Evolutionary conservation across 2,888 invertebrate species (phyloP).

Genomic region (Macroteleia sp.): DNA sequence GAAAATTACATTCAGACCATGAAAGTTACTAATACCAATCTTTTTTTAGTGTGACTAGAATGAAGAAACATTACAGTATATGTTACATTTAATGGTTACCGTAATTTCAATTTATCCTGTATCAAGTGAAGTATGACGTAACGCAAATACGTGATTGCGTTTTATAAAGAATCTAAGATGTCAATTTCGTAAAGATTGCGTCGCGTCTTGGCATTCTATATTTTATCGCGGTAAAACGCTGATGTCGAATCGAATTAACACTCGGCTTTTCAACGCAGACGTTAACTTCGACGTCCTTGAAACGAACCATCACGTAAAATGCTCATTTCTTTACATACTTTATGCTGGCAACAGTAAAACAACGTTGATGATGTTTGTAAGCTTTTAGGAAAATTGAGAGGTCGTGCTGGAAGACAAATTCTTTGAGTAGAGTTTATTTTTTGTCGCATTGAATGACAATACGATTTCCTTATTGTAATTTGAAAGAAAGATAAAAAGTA

Average conservation of each 20-base stretch:
- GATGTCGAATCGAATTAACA: conserved; percentile 56
- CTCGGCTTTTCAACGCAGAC: conserved; percentile 45
- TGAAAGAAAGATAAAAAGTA: too few species aligned
- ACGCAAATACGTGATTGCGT: conserved; percentile 39
- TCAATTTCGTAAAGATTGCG: conserved; percentile 47
- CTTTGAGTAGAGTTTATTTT: too few species aligned
- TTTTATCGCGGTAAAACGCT: conserved; percentile 37
- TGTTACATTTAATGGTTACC: conserved; percentile 47
- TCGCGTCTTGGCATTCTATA: conserved; percentile 29
- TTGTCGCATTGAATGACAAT: too few species aligned
- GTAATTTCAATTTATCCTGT: conserved; percentile 46
- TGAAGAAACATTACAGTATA: conserved; percentile 12
- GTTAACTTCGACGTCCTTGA: conserved; percentile 59
- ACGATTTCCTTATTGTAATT: too few species aligned
- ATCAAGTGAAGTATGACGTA: conserved; percentile 50
- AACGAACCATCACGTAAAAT: conserved; percentile 51
- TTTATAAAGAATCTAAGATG: conserved; percentile 35
- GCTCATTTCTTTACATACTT: conserved; percentile 43
- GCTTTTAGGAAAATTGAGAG: conserved; percentile 36
- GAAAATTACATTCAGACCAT: conserved; percentile 39
- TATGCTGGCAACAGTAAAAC: conserved; percentile 12
- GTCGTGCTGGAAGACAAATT: too few species aligned
- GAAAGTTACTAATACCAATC: conserved; percentile 27
- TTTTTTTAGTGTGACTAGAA: conserved; percentile 15
- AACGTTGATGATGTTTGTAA: conserved; percentile 40